Base-by-base conservation (phyloP, 2,888 invertebrate genomes). In the Drosophila maculinotata region DNA sequence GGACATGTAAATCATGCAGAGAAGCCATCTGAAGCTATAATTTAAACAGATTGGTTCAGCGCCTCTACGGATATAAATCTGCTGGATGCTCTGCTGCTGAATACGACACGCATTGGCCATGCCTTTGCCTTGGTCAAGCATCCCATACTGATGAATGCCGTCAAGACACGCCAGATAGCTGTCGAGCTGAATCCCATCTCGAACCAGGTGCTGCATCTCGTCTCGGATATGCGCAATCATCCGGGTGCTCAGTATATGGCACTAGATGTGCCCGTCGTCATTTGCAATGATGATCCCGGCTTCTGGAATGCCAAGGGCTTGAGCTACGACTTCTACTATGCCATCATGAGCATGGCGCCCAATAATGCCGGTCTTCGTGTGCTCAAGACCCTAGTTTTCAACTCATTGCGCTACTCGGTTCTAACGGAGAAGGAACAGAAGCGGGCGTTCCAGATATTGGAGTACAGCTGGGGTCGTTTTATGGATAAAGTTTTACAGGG, bases 311-410 rank as follows among this genome's bases (percentile, higher is more conserved):
- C 93, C 0, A 92, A 91, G 33, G 94, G 92, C 0, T 86, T 95
- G 1, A 94, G 94, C 73, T 94, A 94, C 80, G 95, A 95, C 80
- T 94, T 94, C 87, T 95, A 95, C 87, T 92, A 94, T 80, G 93
- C 93, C 1, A 94, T 95, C 71, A 93, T 95, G 93, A 94, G 93
- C 3, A 92, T 95, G 77, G 93, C 94, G 42, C 93, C 94, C 1
- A 90, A 91, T 26, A 90, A 92, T 49, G 92, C 93, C 0, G 95
- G 94, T 26, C 85, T 95, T 8, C 92, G 92, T 51, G 90, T 93
- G 6, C 91, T 95, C 1, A 95, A 95, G 76, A 92, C 93, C 62
- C 90, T 95, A 1, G 94, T 94, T 0, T 89, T 93, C 62, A 94
- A 95, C 83, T 95, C 95, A 0, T 90, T 95, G 38, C 89, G 90